Conservation (phyloP, 2,113 vertebrate genomes). For the Pteruthius melanotis region DNA sequence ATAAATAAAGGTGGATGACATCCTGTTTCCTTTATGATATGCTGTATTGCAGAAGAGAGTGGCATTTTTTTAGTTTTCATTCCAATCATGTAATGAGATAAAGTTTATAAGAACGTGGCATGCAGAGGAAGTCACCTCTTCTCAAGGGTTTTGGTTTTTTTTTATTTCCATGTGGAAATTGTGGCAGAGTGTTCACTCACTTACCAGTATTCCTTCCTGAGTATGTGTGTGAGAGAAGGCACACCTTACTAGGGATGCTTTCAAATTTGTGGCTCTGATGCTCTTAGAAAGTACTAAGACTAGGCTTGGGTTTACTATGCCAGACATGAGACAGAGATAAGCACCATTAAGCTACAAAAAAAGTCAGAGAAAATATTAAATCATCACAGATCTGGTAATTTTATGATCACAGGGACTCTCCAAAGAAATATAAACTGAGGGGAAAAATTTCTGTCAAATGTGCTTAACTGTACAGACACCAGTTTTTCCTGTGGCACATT, state of each 20-base stretch:
- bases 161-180: neutral
- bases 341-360: neutral
- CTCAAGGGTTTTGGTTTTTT: neutral
- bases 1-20: conserved; percentile 2
- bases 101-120: neutral
- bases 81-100: neutral
- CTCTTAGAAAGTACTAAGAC: neutral
- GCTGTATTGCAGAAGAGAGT: neutral
- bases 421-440: neutral
- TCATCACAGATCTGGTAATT: neutral
- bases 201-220: neutral
- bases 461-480: neutral
- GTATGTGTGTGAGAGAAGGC: neutral
- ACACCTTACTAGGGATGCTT: neutral
- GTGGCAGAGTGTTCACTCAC: no score
- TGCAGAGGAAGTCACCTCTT: neutral
- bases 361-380: neutral
- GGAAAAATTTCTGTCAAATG: neutral
- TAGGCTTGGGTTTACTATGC: neutral
- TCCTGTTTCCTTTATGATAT: conserved; percentile 10
- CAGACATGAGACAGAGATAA: neutral
- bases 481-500: neutral
- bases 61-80: neutral
- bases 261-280: neutral
- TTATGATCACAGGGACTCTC: neutral